Conservation (phyloP, 2,888 invertebrate species). For the Sinopyrophorus schimmeli region DNA sequence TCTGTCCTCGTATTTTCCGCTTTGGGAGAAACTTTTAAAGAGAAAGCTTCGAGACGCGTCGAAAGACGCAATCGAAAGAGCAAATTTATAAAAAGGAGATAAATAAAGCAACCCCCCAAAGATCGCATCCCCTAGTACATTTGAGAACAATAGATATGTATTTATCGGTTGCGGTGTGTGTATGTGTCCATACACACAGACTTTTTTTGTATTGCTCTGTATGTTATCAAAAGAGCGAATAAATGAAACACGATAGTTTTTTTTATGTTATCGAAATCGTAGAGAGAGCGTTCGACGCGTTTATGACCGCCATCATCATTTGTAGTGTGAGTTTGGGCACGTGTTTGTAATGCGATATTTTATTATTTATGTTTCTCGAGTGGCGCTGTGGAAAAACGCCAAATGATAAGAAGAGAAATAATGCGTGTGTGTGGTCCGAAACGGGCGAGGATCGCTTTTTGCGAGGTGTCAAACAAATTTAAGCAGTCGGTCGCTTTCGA, state of each 20-base stretch:
- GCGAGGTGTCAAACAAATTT: conserved; percentile 46
- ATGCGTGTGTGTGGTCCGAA: conserved; percentile 38
- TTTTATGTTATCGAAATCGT: conserved; percentile 20
- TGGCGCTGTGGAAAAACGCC: background rate
- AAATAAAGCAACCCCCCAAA: background rate
- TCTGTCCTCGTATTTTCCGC: background rate
- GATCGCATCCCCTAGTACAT: background rate
- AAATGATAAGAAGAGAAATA: no score
- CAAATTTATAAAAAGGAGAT: background rate
- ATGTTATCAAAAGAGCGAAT: conserved; percentile 22
- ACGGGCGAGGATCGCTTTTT: conserved; percentile 41
- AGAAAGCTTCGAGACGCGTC: no score
- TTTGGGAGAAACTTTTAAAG: no score
- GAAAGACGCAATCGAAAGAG: no score
- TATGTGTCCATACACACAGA: no score
- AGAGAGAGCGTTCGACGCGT: conserved; percentile 22
- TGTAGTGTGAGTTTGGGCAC: conserved; percentile 38
- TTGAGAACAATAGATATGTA: conserved; percentile 9
- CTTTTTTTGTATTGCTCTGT: no score
- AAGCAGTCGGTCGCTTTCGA: conserved; percentile 40
- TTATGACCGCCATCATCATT: conserved; percentile 33
- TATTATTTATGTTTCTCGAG: conserved; percentile 10
- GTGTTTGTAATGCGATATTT: conserved; percentile 36
- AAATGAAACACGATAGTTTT: conserved; percentile 33
- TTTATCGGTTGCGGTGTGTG: no score